phyloP scores from a whole-genome alignment of 2,888 invertebrate species.

The Aphodius granarius region DNA sequence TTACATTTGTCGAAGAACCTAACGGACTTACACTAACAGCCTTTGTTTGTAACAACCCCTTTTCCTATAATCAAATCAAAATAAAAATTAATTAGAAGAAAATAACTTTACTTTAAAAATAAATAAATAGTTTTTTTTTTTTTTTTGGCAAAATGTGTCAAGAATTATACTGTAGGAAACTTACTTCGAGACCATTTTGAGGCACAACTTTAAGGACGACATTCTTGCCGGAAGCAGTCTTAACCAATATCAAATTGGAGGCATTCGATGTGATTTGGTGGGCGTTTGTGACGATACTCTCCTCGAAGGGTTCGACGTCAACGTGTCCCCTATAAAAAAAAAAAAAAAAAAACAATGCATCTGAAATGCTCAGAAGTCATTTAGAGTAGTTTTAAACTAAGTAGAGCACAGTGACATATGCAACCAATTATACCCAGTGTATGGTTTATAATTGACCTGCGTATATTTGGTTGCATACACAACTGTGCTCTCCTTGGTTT shows the following conservation, averaged over 20 bases:
- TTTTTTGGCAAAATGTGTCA: too few species aligned
- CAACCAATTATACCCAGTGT: too few species aligned
- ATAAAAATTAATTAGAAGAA: slow-evolving; percentile 4
- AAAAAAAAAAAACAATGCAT: background rate
- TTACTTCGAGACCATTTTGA: slow-evolving; percentile 37
- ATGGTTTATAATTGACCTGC: too few species aligned
- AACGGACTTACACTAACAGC: slow-evolving; percentile 36
- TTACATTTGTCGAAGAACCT: slow-evolving; percentile 24
- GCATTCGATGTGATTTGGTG: slow-evolving; percentile 40
- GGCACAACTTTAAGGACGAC: slow-evolving; percentile 51
- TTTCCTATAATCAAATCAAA: slow-evolving; percentile 14
- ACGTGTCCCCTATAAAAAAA: slow-evolving; percentile 34
- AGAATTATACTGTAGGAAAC: slow-evolving; percentile 18
- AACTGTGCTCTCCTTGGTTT: too few species aligned
- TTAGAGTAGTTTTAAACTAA: too few species aligned
- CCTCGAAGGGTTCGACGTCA: slow-evolving; percentile 33
- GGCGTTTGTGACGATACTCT: slow-evolving; percentile 36
- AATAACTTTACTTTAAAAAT: background rate
- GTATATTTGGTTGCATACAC: too few species aligned
- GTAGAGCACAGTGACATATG: too few species aligned
- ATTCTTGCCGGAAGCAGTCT: slow-evolving; percentile 52
- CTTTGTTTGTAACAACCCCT: slow-evolving; percentile 35
- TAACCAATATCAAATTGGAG: slow-evolving; percentile 52
- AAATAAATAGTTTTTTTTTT: background rate
- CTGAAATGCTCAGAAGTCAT: background rate